Evolutionary conservation across 2,888 invertebrate species (phyloP).

Genomic region (Drosophila limbata): DNA sequence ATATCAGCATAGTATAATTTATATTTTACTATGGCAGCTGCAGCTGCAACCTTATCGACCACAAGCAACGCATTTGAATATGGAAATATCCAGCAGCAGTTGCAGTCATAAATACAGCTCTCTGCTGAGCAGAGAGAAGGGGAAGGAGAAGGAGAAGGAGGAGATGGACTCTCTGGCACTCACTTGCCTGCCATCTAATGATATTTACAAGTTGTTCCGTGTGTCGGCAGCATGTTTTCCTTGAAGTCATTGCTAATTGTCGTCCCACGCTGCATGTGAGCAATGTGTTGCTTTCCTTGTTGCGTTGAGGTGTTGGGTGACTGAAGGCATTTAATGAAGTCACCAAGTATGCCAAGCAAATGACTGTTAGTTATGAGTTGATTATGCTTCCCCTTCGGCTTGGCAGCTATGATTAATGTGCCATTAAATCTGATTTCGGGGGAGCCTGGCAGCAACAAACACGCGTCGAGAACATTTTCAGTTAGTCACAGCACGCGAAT

Average conservation of each 20-base stretch:
- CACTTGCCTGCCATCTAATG: slow-evolving; percentile 2
- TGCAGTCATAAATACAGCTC: slow-evolving; percentile 60
- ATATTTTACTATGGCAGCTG: slow-evolving; percentile 46
- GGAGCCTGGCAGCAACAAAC: slow-evolving; percentile 17
- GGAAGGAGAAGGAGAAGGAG: background rate
- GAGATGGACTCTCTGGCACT: background rate
- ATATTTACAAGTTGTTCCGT: slow-evolving; percentile 24
- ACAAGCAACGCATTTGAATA: slow-evolving; percentile 42
- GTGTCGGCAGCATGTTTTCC: slow-evolving; percentile 27
- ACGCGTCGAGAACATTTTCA: slow-evolving; percentile 53
- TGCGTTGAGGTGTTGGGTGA: background rate
- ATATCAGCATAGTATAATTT: slow-evolving; percentile 66
- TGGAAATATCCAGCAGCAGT: slow-evolving; percentile 51
- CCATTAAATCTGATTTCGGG: slow-evolving; percentile 65
- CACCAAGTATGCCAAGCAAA: slow-evolving; percentile 45
- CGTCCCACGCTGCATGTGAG: slow-evolving; percentile 30
- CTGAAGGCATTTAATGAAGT: slow-evolving; percentile 54
- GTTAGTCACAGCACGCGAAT: slow-evolving; percentile 55
- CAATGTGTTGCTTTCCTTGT: slow-evolving; percentile 28
- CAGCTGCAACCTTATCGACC: slow-evolving; percentile 43
- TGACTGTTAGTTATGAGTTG: slow-evolving; percentile 52
- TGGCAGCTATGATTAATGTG: slow-evolving; percentile 63
- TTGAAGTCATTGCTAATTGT: slow-evolving; percentile 52
- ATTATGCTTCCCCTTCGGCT: slow-evolving; percentile 49
- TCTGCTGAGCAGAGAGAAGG: background rate